Evolutionary conservation across 2,797 vertebrate species (phyloP), one percentile per base, ranked within the genome.

Genomic region (Parotocinclus haroldoi): DNA sequence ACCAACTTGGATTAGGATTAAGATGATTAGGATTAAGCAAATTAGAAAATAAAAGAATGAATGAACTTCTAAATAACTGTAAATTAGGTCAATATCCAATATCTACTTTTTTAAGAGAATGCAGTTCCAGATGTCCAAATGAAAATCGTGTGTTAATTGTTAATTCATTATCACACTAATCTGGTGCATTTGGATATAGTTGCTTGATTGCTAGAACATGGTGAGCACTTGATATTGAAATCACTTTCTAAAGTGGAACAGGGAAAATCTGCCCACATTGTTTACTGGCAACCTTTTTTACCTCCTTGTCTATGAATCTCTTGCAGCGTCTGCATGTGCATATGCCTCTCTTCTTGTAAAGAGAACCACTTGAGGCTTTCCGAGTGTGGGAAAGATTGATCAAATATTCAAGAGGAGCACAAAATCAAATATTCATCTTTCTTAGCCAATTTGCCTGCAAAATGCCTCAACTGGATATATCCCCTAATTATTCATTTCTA

Each of bases 391-490:
- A 77, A 87, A 88, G 85, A 88, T 87, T 82, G 73, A 87, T 86
- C 18, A 50, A 44, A 14, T 70, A 73, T 78, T 77, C 37, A 50
- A 58, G 65, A 76, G 71, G 36, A 84, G 74, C 71, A 75, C 4
- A 17, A 57, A 82, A 83, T 84, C 64, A 80, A 84, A 82, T 83
- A 81, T 87, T 85, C 10, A 83, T 83, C 73, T 78, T 81, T 72
- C 61, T 64, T 66, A 60, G 58, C 73, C 78, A 79, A 80, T 82
- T 71, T 82, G 74, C 68, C 78, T 66, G 54, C 70, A 74, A 77
- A 86, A 75, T 77, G 57, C 66, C 55, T 72, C 64, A 44, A 45
- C 10, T 75, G 67, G 67, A 78, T 77, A 58, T 61, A 59, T 57
- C 51, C 45, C 46, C 51, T 55, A 45, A 62, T 72, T 10, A 27